Base-by-base conservation (phyloP, 2,797 vertebrate genomes). In the Hypotaenidia philippensis region DNA sequence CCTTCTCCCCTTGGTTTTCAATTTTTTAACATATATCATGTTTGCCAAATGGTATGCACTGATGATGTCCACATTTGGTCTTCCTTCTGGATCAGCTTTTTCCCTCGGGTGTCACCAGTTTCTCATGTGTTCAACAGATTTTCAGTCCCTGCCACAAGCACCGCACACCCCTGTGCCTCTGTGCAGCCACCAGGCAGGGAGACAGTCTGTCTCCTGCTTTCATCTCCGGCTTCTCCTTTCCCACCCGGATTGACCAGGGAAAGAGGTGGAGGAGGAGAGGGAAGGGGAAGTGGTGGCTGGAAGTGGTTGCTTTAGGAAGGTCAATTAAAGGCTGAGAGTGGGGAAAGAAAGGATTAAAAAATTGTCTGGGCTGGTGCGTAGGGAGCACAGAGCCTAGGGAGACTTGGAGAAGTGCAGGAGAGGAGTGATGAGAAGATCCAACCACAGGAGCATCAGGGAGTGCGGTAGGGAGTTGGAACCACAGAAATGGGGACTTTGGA, bases 111-210 rank as follows among this genome's bases (percentile, higher is more conserved):
- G 5, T 56, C 79, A 29, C 68, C 68, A 74, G 20, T 36, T 89
- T 64, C 61, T 85, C 93, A 80, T 68, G 41, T 91, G 91, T 71
- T 94, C 68, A 78, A 57, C 91, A 90, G 61, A 95, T 91, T 89
- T 78, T n/a, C 82, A 71, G n/a, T n/a, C 36, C 23, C n/a, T 12
- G 3, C 17, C 10, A 4, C 1, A 0, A 10, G 20, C 3, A 2
- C 29, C 0, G 0, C 66, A 49, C 47, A 45, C 5, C 34, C 47
- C 38, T 0, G 1, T 36, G 80, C 27, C 55, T 84, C 83, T 21
- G 9, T 10, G 2, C 5, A 64, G 60, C 36, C 82, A 60, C 84
- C 82, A 60, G 60, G 63, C 31, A 52, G 60, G 84, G 82, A 94
- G 89, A 93, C 87, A 71, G 40, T 1, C 65, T 86, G 91, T 77